These are phyloP conservation scores for Drosophila flavopinicola DNA, from an alignment of 2,888 invertebrate genomes.

Conservation along the genomic window DNA sequence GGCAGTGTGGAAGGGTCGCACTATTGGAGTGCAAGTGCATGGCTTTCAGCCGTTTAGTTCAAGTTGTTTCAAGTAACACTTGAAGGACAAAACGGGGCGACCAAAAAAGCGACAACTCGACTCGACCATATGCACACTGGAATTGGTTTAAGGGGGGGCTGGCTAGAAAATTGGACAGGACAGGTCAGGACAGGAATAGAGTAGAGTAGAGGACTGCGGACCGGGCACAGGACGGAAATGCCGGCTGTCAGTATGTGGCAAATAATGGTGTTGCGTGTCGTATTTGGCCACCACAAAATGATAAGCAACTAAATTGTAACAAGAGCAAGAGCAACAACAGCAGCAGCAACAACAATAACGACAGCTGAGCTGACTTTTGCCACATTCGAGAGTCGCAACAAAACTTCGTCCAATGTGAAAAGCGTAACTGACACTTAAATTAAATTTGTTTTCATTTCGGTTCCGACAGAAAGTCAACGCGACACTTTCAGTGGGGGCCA, in stretches of 20 bases:
- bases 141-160: not conserved
- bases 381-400: constrained; percentile 26
- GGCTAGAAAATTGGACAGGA: constrained; percentile 29
- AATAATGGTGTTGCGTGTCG: constrained; percentile 78
- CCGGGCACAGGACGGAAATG: constrained; percentile 53
- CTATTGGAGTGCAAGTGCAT: constrained; percentile 64
- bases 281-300: constrained; percentile 70
- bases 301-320: constrained; percentile 53
- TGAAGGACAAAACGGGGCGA: constrained; percentile 58
- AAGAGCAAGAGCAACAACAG: constrained; percentile 34
- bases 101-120: constrained; percentile 42
- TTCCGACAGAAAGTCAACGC: constrained; percentile 63
- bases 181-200: not conserved
- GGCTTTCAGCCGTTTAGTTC: constrained; percentile 71
- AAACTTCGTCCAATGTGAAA: constrained; percentile 57
- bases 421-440: constrained; percentile 77
- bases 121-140: constrained; percentile 49
- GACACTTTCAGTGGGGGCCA: constrained; percentile 65
- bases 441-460: constrained; percentile 74
- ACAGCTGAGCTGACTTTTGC: constrained; percentile 57
- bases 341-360: constrained; percentile 32
- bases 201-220: no score
- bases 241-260: constrained; percentile 76
- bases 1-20: constrained; percentile 12
- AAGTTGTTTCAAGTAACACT: constrained; percentile 73